These are phyloP conservation scores for Tuberolachnus salignus DNA, from an alignment of 2,888 invertebrate species.

Conservation along the genomic window DNA sequence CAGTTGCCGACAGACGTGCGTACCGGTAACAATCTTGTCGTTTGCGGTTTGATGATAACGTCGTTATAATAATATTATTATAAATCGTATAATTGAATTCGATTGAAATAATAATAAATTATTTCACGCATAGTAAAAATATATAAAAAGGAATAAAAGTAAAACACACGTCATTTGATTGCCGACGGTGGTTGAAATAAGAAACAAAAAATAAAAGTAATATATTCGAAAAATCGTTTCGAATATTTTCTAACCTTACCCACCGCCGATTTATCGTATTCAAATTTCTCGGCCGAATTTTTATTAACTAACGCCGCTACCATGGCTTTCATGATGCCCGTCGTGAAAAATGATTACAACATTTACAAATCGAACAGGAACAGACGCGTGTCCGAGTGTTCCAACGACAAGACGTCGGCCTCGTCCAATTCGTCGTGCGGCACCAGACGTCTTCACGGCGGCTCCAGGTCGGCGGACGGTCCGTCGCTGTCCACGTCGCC, in stretches of 20 bases:
- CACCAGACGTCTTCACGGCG: conserved; percentile 69
- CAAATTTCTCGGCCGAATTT: too few relatives aligned
- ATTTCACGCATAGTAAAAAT: background rate
- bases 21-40: conserved; percentile 29
- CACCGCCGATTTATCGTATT: too few relatives aligned
- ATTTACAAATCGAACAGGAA: conserved; percentile 85
- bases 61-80: background rate
- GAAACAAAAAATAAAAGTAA: background rate
- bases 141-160: conserved; percentile 1
- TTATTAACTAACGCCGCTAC: too few relatives aligned
- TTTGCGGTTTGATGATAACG: background rate
- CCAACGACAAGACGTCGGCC: conserved; percentile 69
- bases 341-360: conserved; percentile 91
- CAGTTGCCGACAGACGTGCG: conserved; percentile 47
- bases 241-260: too few relatives aligned
- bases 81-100: background rate
- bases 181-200: too few relatives aligned
- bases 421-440: conserved; percentile 61
- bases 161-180: background rate
- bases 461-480: conserved; percentile 73
- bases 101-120: background rate
- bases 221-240: too few relatives aligned
- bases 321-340: conserved; percentile 96
- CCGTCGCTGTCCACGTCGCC: conserved; percentile 74
- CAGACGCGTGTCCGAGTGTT: conserved; percentile 77